Base-by-base conservation (phyloP, 1,140 invertebrate genomes). In the Lordiphosa mommai region DNA sequence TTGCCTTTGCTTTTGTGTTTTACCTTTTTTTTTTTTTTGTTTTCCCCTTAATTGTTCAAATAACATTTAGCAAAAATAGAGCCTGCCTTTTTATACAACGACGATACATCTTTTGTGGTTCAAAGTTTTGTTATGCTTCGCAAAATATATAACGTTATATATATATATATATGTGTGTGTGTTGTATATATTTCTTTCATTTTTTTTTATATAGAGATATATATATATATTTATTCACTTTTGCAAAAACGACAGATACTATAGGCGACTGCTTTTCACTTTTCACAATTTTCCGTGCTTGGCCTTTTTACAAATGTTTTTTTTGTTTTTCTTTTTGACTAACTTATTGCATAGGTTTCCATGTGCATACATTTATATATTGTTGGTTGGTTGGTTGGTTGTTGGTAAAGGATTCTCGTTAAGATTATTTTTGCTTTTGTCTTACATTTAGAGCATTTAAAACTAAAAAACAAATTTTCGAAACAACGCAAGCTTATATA, bases 41-140 rank as follows among this genome's bases (percentile, higher is more conserved):
- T 77, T 84, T 82, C 64, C 53, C 72, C 72, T 67, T 85, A 85
- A 72, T 84, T 84, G 72, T 84, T 84, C 65, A 77, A 85, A 85
- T 84, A 84, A 84, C 77, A 84, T 84, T 84, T 84, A 84, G 77
- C 77, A 84, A 84, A 84, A 84, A 84, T 84, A 84, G 72, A 82
- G 77, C 67, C 73, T 85, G 68, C 77, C 69, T 85, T 43, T 84
- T 77, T 84, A 64, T 84, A 84, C 77, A 84, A 43, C 40, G 20
- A 70, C 40, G 20, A 70, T 84, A 84, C 63, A 84, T 77, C 72
- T 76, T 74, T 68, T 72, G 38, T 44, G 34, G 30, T 52, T 33
- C 14, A 14, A 14, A 32, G 29, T 34, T 14, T 48, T 3, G 30
- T 46, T 46, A 16, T 20, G 23, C 16, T 34, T 20, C 32, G 76